Base-by-base conservation (phyloP, 2,113 vertebrate species). In the Protomyctophum bolini region DNA sequence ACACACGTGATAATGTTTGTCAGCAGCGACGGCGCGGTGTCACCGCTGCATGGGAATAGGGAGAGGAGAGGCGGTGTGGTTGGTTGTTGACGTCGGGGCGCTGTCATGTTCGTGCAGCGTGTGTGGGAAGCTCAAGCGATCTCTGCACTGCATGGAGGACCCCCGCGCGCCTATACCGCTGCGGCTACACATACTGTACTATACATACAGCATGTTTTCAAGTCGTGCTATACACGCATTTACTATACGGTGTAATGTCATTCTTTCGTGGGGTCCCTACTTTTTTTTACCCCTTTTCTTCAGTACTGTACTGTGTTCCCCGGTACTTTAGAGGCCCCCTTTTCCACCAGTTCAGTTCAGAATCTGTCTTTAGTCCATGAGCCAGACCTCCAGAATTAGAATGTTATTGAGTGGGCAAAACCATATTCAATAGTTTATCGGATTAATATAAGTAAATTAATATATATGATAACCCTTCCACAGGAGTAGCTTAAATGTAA, bases 1-100 rank as follows among this genome's bases (percentile, higher is more conserved):
- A 86, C 33, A 33, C 89, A 83, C 81, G 62, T 83, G 85, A 86
- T 91, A 83, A 85, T 90, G 89, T 91, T 90, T 91, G 90, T 91
- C 89, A 90, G 89, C 83, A 85, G 83, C 73, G 72, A 81, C 83
- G 75, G 76, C 45, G 12, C 45, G 12, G 81, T 82, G 87, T 80
- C 80, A 74, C 81, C 3, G 2, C 63, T 41, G 33, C 33, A 6
- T 21, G 21, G 9, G 29, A 15, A 50, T 2, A 81, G 86, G 77
- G 73, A 80, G 81, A 87, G 76, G 79, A 59, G 33, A 84, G 80
- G 80, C 84, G 68, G 33, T 41, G 33, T 41, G 1, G 33, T 1
- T 41, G 12, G 81, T 80, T 85, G 86, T 86, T 87, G 85, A 88
- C 90, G 88, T 91, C 84, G 86, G 83, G 80, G 71, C 77, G 82